A percentile compares a stretch with the other conserved stretches of the same genome.
Evolutionary conservation across 2,888 invertebrate species (phyloP).

Genomic region (Venusia cambrica): DNA sequence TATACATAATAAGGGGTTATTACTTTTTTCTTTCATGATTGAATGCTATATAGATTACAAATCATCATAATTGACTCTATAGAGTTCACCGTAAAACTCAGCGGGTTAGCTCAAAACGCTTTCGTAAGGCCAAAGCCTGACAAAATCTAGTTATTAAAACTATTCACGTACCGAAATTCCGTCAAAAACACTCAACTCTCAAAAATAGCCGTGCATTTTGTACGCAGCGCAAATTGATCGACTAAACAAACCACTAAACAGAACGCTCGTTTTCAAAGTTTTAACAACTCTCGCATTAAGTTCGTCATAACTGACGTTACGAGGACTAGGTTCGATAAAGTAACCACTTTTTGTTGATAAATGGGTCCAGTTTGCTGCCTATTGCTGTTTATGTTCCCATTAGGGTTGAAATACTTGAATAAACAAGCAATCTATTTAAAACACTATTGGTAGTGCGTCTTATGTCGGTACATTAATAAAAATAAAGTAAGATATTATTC

Average conservation of each 20-base stretch:
- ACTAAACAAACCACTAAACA: constrained; percentile 42
- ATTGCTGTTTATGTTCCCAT: constrained; percentile 75
- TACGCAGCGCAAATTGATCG: constrained; percentile 39
- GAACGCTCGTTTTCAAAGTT: constrained; percentile 44
- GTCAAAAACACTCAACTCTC: constrained; percentile 23
- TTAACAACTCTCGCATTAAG: constrained; percentile 51
- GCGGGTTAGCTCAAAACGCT: constrained; percentile 10
- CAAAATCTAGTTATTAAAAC: constrained; percentile 21
- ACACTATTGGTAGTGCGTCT: constrained; percentile 60
- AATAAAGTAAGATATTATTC: no score
- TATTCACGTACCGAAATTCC: constrained; percentile 22
- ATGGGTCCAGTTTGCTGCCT: constrained; percentile 53
- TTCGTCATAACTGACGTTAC: constrained; percentile 54
- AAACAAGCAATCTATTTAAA: constrained; percentile 73
- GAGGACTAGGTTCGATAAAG: constrained; percentile 65
- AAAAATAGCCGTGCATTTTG: constrained; percentile 30
- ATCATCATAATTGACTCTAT: no score
- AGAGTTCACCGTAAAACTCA: constrained; percentile 12
- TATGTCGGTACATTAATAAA: constrained; percentile 30
- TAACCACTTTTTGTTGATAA: constrained; percentile 77
- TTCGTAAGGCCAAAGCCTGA: constrained; percentile 13
- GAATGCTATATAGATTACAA: no score
- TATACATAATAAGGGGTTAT: no score
- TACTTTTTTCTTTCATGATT: no score
- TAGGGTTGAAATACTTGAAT: constrained; percentile 73